Percentiles rank a stretch among this genome's conserved stretches.
Evolutionary conservation across 2,113 vertebrate genomes (phyloP).

Genomic region (Hymenochirus boettgeri): DNA sequence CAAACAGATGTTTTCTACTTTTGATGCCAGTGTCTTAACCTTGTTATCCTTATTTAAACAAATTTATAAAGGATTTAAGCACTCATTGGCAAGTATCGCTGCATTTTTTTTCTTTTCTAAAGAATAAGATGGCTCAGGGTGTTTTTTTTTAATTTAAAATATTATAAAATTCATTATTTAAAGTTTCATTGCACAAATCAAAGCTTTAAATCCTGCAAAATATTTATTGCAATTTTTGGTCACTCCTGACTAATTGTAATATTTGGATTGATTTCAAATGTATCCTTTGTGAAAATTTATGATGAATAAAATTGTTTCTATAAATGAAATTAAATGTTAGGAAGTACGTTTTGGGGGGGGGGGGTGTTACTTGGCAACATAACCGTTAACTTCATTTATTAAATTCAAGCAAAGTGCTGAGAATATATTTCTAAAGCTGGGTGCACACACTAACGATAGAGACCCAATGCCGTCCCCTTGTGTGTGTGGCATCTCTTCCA

Average conservation of each 20-base stretch:
- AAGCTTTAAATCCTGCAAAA: conserved; percentile 8
- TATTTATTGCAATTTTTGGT: conserved; percentile 34
- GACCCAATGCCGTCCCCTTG: too few relatives aligned
- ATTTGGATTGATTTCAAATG: conserved; percentile 7
- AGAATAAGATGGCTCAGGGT: background rate
- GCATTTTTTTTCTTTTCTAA: background rate
- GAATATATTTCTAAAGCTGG: too few relatives aligned
- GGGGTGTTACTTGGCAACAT: too few relatives aligned
- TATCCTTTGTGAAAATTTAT: conserved; percentile 38
- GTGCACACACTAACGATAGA: too few relatives aligned
- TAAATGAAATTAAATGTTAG: too few relatives aligned
- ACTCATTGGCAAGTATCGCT: background rate
- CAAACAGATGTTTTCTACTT: background rate
- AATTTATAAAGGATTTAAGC: background rate
- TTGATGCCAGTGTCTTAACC: background rate
- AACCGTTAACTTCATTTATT: too few relatives aligned
- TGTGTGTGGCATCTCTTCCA: too few relatives aligned
- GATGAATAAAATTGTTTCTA: too few relatives aligned
- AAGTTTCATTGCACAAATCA: background rate
- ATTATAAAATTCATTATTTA: too few relatives aligned
- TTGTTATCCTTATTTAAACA: background rate
- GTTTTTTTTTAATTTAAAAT: too few relatives aligned
- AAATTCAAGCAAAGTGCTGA: too few relatives aligned
- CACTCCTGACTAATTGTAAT: conserved; percentile 22
- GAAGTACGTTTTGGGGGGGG: too few relatives aligned